phyloP scores from a whole-genome alignment of 2,113 vertebrate species.

The Alaudala cheleensis region DNA sequence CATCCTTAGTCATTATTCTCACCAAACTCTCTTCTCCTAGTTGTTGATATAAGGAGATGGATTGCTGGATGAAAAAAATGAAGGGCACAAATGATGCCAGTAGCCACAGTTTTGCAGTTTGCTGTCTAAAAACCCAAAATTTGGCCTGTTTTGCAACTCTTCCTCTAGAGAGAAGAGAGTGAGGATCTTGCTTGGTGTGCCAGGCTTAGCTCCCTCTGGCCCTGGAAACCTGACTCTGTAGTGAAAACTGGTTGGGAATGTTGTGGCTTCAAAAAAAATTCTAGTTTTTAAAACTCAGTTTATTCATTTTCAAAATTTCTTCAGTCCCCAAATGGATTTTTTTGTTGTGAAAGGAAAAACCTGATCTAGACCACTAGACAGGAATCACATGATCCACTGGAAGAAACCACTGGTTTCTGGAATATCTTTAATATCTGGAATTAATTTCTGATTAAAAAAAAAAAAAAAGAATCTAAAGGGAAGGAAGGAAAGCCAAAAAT shows the following conservation, averaged over 20 bases:
- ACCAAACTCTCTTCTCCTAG: neutral
- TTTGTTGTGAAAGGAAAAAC: neutral
- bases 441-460: neutral
- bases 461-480: neutral
- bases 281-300: neutral
- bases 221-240: neutral
- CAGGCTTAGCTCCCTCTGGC: neutral
- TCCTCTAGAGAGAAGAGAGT: neutral
- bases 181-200: neutral
- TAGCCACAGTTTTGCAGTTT: neutral
- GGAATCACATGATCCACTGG: neutral
- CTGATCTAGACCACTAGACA: neutral
- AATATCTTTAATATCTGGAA: neutral
- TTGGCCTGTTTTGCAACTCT: neutral
- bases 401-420: neutral
- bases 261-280: neutral
- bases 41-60: neutral
- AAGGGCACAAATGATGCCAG: neutral
- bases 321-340: neutral
- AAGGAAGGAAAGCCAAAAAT: rapidly evolving
- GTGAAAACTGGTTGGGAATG: neutral
- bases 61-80: neutral
- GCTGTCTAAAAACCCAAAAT: neutral
- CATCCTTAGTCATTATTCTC: neutral
- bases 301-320: neutral